Percentiles rank a stretch among this genome's conserved stretches.
Evolutionary conservation across 2,888 invertebrate genomes (phyloP).

Genomic region (Bellardia bayeri): DNA sequence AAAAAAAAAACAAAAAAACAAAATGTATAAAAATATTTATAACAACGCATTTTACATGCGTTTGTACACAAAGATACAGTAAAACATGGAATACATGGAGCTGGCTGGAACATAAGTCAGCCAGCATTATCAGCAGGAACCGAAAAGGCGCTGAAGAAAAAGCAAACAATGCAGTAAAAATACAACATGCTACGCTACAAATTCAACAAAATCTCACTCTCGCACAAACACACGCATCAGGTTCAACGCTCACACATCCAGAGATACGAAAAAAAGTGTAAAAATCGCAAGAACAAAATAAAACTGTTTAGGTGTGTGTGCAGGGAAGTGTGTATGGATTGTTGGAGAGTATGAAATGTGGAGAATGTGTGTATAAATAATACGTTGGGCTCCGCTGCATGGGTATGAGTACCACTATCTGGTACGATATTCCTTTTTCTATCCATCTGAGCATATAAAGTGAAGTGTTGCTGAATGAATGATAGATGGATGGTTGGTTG

Average conservation of each 20-base stretch:
- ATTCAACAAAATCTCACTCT: slow-evolving; percentile 36
- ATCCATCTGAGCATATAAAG: slow-evolving; percentile 45
- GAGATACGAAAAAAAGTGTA: slow-evolving; percentile 21
- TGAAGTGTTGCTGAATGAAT: slow-evolving; percentile 61
- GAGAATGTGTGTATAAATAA: slow-evolving; percentile 29
- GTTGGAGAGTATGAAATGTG: neutral
- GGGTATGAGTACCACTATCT: slow-evolving; percentile 37
- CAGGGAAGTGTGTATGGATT: neutral
- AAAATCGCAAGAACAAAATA: slow-evolving; percentile 10
- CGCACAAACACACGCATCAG: neutral
- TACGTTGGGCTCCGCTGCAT: slow-evolving; percentile 7
- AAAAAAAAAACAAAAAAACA: slow-evolving; percentile 34
- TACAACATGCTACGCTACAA: slow-evolving; percentile 58
- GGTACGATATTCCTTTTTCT: slow-evolving; percentile 52
- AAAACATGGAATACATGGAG: neutral
- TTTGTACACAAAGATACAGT: slow-evolving; percentile 32
- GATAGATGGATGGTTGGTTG: slow-evolving; percentile 56
- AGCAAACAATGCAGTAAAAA: slow-evolving; percentile 44
- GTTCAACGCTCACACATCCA: neutral
- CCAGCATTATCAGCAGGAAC: slow-evolving; percentile 16
- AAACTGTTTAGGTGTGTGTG: slow-evolving; percentile 18
- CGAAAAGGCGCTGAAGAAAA: slow-evolving; percentile 48
- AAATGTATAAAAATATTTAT: slow-evolving; percentile 47
- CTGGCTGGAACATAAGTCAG: neutral
- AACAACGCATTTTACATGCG: slow-evolving; percentile 67